These are phyloP conservation scores for Podarcis lilfordi DNA, from an alignment of 2,797 vertebrate genomes.

Conservation along the genomic window DNA sequence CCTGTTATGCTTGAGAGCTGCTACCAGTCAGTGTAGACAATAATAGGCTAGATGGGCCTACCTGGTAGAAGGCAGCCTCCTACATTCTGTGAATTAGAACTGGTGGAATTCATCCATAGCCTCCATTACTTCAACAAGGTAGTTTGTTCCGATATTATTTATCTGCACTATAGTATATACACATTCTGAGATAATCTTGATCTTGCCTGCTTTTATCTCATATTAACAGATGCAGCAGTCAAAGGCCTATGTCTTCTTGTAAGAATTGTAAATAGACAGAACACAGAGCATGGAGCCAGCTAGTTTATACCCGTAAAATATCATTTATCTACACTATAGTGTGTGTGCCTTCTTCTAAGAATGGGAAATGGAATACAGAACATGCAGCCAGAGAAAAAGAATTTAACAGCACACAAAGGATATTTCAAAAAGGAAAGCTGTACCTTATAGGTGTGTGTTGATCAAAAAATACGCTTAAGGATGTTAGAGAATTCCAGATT, in stretches of 20 bases:
- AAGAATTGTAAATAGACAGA: slow-evolving; percentile 52
- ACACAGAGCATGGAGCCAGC: background rate
- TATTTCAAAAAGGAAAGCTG: background rate
- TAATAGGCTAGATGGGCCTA: too few species aligned
- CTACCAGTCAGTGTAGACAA: too few species aligned
- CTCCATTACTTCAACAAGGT: slow-evolving; percentile 37
- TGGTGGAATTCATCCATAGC: slow-evolving; percentile 41
- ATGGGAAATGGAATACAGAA: slow-evolving; percentile 45
- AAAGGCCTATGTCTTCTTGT: slow-evolving; percentile 25
- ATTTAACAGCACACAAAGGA: background rate
- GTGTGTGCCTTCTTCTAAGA: slow-evolving; percentile 35
- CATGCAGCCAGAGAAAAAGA: slow-evolving; percentile 41
- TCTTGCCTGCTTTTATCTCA: slow-evolving; percentile 32
- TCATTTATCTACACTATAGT: slow-evolving; percentile 10
- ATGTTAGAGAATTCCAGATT: background rate
- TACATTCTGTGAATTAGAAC: slow-evolving; percentile 8
- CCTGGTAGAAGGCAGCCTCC: too few species aligned
- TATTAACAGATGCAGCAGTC: slow-evolving; percentile 8
- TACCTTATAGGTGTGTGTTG: slow-evolving; percentile 28
- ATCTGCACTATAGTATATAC: slow-evolving; percentile 29
- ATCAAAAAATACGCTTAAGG: background rate
- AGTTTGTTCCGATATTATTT: slow-evolving; percentile 31
- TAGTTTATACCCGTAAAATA: slow-evolving; percentile 31
- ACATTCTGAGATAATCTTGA: slow-evolving; percentile 48
- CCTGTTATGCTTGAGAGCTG: too few species aligned